Percentiles rank a stretch among this genome's conserved stretches.
phyloP scores from a whole-genome alignment of 2,888 invertebrate species.

The Amitus sp. region DNA sequence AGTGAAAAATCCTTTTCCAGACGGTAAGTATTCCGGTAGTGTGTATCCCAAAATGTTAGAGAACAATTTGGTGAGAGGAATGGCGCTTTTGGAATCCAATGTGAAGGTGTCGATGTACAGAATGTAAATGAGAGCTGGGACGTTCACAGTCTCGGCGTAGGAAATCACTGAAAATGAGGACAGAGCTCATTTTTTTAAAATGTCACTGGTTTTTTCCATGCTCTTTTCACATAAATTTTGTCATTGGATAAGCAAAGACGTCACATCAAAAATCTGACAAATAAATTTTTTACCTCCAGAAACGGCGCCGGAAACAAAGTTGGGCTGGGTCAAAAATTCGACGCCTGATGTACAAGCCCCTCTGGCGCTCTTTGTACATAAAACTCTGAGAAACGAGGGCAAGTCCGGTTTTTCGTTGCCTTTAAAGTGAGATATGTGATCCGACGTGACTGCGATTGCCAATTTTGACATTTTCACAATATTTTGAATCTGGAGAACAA shows the following conservation, averaged over 20 bases:
- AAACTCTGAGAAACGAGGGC: conserved; percentile 50
- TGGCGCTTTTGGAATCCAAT: conserved; percentile 53
- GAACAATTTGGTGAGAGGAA: conserved; percentile 53
- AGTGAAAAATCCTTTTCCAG: conserved; percentile 49
- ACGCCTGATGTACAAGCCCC: conserved; percentile 37
- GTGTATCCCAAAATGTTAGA: conserved; percentile 42
- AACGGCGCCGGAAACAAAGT: conserved; percentile 57
- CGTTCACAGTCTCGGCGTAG: conserved; percentile 52
- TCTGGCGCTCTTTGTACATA: conserved; percentile 46
- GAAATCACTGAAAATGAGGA: conserved; percentile 52
- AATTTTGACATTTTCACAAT: conserved; percentile 46
- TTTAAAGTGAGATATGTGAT: conserved; percentile 53
- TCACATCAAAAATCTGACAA: not conserved
- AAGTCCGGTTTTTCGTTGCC: conserved; percentile 38
- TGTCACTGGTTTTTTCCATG: no score
- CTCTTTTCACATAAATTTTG: no score
- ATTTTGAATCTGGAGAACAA: conserved; percentile 52
- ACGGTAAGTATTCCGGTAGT: conserved; percentile 41
- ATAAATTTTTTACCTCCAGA: conserved; percentile 53
- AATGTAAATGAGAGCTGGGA: conserved; percentile 52
- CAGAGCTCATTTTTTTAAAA: no score
- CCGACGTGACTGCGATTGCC: conserved; percentile 48
- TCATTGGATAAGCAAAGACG: not conserved
- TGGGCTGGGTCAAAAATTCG: conserved; percentile 53
- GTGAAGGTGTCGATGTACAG: conserved; percentile 56